Base-by-base conservation (phyloP, 2,113 vertebrate species). In the Columbina picui region DNA sequence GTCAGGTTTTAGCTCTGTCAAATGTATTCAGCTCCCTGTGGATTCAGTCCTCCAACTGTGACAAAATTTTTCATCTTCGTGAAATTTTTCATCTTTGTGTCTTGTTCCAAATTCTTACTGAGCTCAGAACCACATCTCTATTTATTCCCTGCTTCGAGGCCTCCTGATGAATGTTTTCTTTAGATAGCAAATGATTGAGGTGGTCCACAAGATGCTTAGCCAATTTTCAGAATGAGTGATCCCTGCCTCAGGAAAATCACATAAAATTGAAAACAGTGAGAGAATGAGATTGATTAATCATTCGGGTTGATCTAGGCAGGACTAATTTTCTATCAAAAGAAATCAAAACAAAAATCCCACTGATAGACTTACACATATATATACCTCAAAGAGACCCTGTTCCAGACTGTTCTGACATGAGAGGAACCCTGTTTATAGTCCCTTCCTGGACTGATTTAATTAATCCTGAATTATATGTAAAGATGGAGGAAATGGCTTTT, bases 171-270 rank as follows among this genome's bases (percentile, higher is more conserved):
- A 69, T 74, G 45, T 73, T 87, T 94, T 71, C 64, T 71, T 64
- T 56, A 67, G 71, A 45, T 18, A 81, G 87, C 34, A 81, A 86
- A 88, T 88, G 26, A 78, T 12, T 75, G 71, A 93, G 92, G 64
- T 86, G 47, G 56, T 89, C 71, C 71, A 84, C 43, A 88, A 88
- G 43, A 59, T 95, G 34, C 75, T 84, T 86, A 56, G 67, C 70
- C 71, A 94, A 4, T 88, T 95, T 87, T 93, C 75, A 93, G 70
- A 95, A 76, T 87, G 67, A 91, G 71, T 50, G 81, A 90, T 91
- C 70, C 67, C 71, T 88, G 55, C 71, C 83, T 93, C 71, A 88
- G 52, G 76, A 97, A 90, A 86, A 92, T 70, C 56, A 61, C 47
- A 14, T 81, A 70, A 83, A 88, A 93, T 43, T 90, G 85, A 68